A percentile compares a stretch with the other conserved stretches of the same genome.
These are phyloP conservation scores for Pheosia tremula DNA, from an alignment of 2,888 invertebrate species.

Conservation along the genomic window DNA sequence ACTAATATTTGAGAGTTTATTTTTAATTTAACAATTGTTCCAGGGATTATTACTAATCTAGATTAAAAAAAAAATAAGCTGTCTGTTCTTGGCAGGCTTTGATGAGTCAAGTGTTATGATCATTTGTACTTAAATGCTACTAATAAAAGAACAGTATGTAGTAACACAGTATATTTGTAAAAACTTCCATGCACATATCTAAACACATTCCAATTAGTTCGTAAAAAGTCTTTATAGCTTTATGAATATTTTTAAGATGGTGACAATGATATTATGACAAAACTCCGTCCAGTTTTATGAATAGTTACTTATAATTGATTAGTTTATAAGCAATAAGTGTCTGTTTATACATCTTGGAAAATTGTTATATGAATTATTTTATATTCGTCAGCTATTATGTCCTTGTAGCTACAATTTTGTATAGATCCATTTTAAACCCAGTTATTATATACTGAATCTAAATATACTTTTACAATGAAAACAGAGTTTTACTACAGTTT, in stretches of 20 bases:
- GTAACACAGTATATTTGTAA: neutral
- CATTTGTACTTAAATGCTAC: neutral
- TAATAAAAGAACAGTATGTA: neutral
- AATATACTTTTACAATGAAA: too few species aligned
- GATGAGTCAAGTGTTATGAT: neutral
- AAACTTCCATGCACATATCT: neutral
- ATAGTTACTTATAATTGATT: neutral
- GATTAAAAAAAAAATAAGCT: neutral
- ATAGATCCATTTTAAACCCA: neutral
- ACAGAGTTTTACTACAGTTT: too few species aligned
- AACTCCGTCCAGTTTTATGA: slow-evolving; percentile 1
- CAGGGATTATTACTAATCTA: neutral
- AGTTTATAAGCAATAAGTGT: neutral
- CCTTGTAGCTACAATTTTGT: neutral
- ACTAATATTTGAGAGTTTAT: neutral
- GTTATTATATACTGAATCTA: too few species aligned
- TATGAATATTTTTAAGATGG: neutral
- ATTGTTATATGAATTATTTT: neutral
- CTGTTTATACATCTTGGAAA: neutral
- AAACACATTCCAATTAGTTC: neutral
- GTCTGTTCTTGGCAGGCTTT: too few species aligned
- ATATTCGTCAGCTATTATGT: neutral
- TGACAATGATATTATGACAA: slow-evolving; percentile 3
- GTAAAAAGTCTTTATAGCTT: neutral
- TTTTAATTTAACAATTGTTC: too few species aligned